Evolutionary conservation across 1,140 invertebrate genomes (phyloP), one percentile per base, ranked within the genome.

Genomic region (Plectrocnemia conspersa): DNA sequence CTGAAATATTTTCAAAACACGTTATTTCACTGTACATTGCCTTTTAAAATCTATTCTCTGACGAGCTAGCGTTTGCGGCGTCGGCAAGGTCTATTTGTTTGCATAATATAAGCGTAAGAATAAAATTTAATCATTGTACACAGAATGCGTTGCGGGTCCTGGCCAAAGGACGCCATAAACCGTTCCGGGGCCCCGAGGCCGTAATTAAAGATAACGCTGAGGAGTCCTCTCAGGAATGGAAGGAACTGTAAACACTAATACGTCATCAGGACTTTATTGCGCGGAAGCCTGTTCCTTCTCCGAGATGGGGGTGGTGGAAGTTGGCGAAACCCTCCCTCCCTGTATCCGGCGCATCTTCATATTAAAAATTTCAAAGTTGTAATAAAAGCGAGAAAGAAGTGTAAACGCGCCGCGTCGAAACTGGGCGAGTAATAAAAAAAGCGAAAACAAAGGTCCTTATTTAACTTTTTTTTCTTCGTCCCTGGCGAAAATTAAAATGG

Each of bases 241-340:
- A 33, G 19, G 49, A 52, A 52, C 49, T 33, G 50, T 53, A 53
- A 53, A 53, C 50, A 53, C 50, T 53, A 53, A 53, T 53, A 53
- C 21, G 50, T 53, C 50, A 53, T 53, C 38, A 53, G 25, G 38
- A 33, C 4, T 53, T 53, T 53, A 53, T 53, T 27, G 50, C 50
- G 1, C 27, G 49, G 49, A 52, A 52, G 33, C 16, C 32, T 41
- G 49, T 22, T 16, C 18, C 18, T 22, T 11, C 7, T 44, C 22
- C 5, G 41, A 15, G 5, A 44, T 19, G 18, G n/a, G 13, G 15
- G 6, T 19, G 11, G 45, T 9, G 15, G 19, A n/a, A n/a, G n/a
- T n/a, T n/a, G n/a, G n/a, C n/a, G n/a, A n/a, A n/a, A n/a, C n/a
- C n/a, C n/a, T n/a, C n/a, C n/a, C n/a, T n/a, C n/a, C n/a, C n/a